These are phyloP conservation scores for Linurgus olivaceus DNA, from an alignment of 2,797 vertebrate genomes.

Conservation along the genomic window DNA sequence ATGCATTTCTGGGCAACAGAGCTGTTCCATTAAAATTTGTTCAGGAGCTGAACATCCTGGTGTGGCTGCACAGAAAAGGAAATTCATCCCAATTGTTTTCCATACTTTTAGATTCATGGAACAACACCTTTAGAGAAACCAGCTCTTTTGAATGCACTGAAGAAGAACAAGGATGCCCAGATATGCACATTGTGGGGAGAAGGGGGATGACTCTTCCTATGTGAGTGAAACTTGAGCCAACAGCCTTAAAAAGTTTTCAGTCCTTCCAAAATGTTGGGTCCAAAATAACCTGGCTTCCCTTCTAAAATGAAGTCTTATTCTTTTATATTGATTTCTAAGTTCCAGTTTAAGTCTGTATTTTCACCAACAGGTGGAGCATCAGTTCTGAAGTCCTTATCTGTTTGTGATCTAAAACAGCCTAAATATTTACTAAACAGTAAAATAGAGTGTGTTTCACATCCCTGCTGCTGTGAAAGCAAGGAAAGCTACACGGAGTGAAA, in stretches of 20 bases:
- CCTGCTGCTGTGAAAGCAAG: neutral
- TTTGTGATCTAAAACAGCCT: neutral
- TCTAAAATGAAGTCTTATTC: neutral
- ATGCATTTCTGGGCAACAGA: neutral
- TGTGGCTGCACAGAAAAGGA: neutral
- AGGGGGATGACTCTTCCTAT: neutral
- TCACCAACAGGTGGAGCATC: constrained; percentile 19
- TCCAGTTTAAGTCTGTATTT: neutral
- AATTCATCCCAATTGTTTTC: neutral
- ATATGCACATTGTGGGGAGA: neutral
- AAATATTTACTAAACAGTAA: neutral
- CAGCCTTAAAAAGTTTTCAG: neutral
- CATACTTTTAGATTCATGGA: neutral
- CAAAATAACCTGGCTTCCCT: neutral
- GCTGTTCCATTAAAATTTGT: neutral
- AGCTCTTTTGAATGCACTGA: neutral
- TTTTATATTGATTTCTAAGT: neutral
- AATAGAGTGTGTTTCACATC: neutral
- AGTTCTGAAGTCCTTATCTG: neutral
- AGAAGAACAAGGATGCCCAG: neutral
- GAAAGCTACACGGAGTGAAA: neutral
- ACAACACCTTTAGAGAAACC: neutral
- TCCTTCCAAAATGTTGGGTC: neutral
- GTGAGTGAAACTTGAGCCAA: neutral
- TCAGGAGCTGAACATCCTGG: neutral